Base-by-base conservation (phyloP, 1,140 invertebrate species). In the Drusus annulatus region DNA sequence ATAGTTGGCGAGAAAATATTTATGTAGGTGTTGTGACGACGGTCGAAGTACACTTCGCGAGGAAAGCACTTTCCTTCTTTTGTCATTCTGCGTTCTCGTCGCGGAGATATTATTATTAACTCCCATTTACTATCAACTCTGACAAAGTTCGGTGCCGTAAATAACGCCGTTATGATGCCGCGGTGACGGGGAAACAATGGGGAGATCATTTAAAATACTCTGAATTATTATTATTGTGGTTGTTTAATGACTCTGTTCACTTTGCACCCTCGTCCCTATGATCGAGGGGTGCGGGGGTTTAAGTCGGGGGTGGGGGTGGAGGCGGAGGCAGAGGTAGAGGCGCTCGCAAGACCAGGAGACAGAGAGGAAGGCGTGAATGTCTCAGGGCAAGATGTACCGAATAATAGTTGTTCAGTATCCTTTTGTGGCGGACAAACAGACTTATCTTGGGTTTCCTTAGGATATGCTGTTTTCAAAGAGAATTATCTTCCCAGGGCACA, bases 131-230 rank as follows among this genome's bases (percentile, higher is more conserved):
- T 56, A 75, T 75, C 73, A 28, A 31, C 73, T 75, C 25, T 75
- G 75, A 65, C 50, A 56, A 69, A 69, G 17, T 17, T 56, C 21
- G 17, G 8, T 15, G 78, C 25, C 36, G 65, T 63, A 80, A 79
- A 80, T 76, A 68, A 75, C 50, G 25, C 54, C 17, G 45, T 58
- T 62, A 80, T 73, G 54, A 79, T 76, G 56, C n/a, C 45, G 45
- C 56, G 54, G 13, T 69, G 68, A 79, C 78, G 60, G 68, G 45
- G 19, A 56, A 65, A 80, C 79, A 80, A 76, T 75, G 50, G 58
- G 62, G 16, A 63, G 69, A 62, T 80, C 16, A 80, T 80, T 80
- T 75, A 25, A 76, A 75, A 80, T 28, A 68, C 21, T 73, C 28
- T 54, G 28, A 51, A 31, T 60, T 36, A 74, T 51, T 10, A 23